Base-by-base conservation (phyloP, 1,140 invertebrate genomes). In the Nomia melanderi region DNA sequence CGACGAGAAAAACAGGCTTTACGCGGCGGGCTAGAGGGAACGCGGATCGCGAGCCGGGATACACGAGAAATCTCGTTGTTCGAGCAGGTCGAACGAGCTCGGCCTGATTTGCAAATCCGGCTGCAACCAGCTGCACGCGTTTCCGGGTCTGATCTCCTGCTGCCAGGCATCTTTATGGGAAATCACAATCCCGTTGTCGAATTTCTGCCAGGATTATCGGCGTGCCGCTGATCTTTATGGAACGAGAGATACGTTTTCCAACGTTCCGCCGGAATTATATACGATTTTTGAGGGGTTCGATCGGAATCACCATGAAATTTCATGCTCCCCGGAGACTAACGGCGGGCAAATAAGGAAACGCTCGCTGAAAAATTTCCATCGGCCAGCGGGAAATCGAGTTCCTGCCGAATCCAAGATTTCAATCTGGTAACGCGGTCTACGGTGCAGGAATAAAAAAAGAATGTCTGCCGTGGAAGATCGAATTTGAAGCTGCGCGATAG, bases 71-170 rank as follows among this genome's bases (percentile, higher is more conserved):
- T 62, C 59, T 11, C 33, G 33, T 25, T 39, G 33, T 33, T 39
- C 59, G 33, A 62, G 25, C 27, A 7, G 54, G 2, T 62, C 31
- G 56, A 33, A 59, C 31, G 29, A 36, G 20, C 31, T 11, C 31
- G 57, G 11, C 33, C 33, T 23, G n/a, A 62, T 62, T 36, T 39
- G 33, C 23, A 62, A 62, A 62, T 62, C 59, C 59, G 9, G 33
- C 20, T 20, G 31, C 11, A 23, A 7, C n/a, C 3, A 11, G 59
- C 14, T 39, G 5, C 59, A 39, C 59, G n/a, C 33, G 59, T 39
- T 62, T 62, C 36, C 33, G 11, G n/a, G 59, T 5, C 11, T 62
- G 36, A 62, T 62, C 33, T 62, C 20, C 9, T 8, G 12, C n/a
- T 20, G 14, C 23, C 27, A 25, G 14, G 12, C 14, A 57, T 31